Conservation (phyloP, 2,797 vertebrate genomes). For the Argentina silus region DNA sequence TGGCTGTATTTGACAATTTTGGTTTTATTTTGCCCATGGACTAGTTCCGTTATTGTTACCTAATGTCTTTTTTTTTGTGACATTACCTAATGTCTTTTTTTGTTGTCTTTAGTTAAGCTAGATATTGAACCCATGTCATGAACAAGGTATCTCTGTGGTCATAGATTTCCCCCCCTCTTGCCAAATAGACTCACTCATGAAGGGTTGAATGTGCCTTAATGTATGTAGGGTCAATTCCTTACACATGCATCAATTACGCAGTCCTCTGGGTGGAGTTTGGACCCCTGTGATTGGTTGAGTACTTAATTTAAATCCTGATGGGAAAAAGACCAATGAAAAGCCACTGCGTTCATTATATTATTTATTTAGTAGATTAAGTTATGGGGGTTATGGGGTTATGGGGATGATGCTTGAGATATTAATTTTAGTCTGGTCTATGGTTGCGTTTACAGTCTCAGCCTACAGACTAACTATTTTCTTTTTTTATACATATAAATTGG, state of each 20-base stretch:
- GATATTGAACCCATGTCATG: not conserved
- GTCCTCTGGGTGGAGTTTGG: not conserved
- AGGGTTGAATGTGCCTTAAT: conserved; percentile 14
- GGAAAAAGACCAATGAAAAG: not conserved
- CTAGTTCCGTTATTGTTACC: conserved; percentile 1
- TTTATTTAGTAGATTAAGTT: too few species aligned
- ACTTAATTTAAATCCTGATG: not conserved
- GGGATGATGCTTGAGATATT: not conserved
- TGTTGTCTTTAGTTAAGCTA: not conserved
- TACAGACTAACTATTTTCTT: not conserved
- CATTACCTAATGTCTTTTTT: not conserved
- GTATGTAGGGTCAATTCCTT: not conserved
- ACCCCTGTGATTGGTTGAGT: not conserved
- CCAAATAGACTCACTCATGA: not conserved
- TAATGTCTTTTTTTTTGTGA: conserved; percentile 20
- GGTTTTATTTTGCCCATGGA: conserved; percentile 28
- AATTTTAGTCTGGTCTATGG: not conserved
- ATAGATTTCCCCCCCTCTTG: not conserved
- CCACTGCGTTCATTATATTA: not conserved
- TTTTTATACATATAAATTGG: not conserved
- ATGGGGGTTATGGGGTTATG: too few species aligned
- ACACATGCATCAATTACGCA: not conserved
- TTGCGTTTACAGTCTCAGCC: not conserved
- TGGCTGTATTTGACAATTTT: conserved; percentile 19
- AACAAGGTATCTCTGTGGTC: not conserved